A percentile compares a stretch with the other conserved stretches of the same genome.
Conservation (phyloP, 2,888 invertebrate species). For the Pterostichus madidus region DNA sequence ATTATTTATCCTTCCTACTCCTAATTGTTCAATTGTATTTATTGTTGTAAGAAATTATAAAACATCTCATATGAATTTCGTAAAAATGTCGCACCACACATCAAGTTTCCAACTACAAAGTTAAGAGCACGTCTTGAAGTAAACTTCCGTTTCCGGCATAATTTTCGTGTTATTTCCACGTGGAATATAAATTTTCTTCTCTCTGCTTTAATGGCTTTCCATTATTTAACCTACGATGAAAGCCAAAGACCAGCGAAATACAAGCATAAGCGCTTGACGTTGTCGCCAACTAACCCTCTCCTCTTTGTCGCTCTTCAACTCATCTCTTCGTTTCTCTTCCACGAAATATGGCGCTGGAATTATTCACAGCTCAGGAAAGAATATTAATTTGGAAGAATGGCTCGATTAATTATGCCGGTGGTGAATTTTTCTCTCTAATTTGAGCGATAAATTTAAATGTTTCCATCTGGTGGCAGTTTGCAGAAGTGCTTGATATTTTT, state of each 20-base stretch:
- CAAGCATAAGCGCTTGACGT: conserved; percentile 17
- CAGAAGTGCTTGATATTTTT: conserved; percentile 18
- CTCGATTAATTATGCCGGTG: conserved; percentile 33
- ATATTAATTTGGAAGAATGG: conserved; percentile 45
- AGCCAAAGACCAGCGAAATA: conserved; percentile 27
- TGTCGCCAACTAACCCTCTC: conserved; percentile 35
- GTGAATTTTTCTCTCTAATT: conserved; percentile 42
- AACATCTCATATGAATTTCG: too few relatives aligned
- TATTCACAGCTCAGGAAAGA: conserved; percentile 14
- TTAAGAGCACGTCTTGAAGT: conserved; percentile 41
- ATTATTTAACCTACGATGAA: conserved; percentile 55
- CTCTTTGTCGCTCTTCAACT: neutral
- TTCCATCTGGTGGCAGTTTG: conserved; percentile 23
- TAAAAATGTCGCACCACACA: neutral
- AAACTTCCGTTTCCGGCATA: conserved; percentile 52
- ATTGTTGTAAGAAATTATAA: too few relatives aligned
- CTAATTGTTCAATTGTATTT: too few relatives aligned
- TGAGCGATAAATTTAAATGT: conserved; percentile 23
- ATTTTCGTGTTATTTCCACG: conserved; percentile 56
- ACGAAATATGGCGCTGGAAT: conserved; percentile 19
- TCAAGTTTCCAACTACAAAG: conserved; percentile 15
- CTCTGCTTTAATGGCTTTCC: conserved; percentile 53
- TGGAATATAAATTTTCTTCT: conserved; percentile 59
- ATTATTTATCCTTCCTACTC: too few relatives aligned
- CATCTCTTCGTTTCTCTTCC: neutral